Conservation (phyloP, 2,888 invertebrate genomes). For the Seladonia tumulorum region DNA sequence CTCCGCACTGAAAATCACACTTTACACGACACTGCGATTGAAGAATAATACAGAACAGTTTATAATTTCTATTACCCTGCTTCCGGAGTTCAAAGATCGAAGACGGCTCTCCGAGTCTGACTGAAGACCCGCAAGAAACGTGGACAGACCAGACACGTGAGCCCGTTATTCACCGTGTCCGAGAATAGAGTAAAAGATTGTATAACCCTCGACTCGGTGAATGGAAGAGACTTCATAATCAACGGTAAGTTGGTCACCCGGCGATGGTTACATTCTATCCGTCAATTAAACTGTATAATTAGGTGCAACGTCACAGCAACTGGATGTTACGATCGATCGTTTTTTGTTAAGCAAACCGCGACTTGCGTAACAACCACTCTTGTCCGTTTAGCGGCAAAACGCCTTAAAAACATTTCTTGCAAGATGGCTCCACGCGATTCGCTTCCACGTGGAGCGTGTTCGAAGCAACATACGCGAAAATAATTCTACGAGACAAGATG, state of each 20-base stretch:
- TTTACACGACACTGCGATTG: background rate
- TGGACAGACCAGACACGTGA: background rate
- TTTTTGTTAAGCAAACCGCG: background rate
- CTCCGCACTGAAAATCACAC: no score
- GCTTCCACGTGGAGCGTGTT: background rate
- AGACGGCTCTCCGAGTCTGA: background rate
- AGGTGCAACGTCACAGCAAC: background rate
- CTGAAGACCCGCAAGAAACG: background rate
- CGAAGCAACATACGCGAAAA: no score
- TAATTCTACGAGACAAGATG: no score
- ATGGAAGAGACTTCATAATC: conserved; percentile 45
- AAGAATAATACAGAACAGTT: background rate
- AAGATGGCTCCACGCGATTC: background rate
- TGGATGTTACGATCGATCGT: background rate
- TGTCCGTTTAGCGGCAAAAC: background rate
- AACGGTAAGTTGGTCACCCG: conserved; percentile 50
- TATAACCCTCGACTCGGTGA: conserved; percentile 36
- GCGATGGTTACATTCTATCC: conserved; percentile 30
- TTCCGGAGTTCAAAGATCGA: conserved; percentile 15
- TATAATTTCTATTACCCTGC: background rate
- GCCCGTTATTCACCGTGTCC: conserved; percentile 32
- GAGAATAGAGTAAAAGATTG: conserved; percentile 42
- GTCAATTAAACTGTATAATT: conserved; percentile 19
- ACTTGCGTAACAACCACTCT: background rate
- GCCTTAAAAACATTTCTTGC: background rate